Conservation (phyloP, 2,888 invertebrate species). For the Cactoblastis cactorum region DNA sequence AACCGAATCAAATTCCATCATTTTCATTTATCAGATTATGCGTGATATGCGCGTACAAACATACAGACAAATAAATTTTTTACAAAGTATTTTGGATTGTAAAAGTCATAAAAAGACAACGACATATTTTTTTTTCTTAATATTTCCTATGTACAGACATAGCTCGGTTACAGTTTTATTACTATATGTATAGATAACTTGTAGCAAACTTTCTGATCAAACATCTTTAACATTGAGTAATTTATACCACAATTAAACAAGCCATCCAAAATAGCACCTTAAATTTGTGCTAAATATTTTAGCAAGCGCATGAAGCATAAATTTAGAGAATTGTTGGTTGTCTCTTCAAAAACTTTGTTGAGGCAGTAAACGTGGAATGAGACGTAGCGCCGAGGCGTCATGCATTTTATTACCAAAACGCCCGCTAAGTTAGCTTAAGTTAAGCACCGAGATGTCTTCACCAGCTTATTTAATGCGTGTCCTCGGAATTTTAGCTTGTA, state of each 20-base stretch:
- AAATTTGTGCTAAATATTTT: conserved; percentile 22
- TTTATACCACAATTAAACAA: not conserved
- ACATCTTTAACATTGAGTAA: too few relatives aligned
- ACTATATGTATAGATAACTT: too few relatives aligned
- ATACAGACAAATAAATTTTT: too few relatives aligned
- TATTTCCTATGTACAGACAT: too few relatives aligned
- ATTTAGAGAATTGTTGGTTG: conserved; percentile 46
- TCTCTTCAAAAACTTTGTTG: conserved; percentile 41
- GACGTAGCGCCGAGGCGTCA: conserved; percentile 32
- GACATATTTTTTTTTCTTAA: too few relatives aligned
- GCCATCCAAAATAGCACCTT: not conserved
- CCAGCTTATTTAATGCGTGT: conserved; percentile 37
- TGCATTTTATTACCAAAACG: conserved; percentile 39
- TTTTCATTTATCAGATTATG: too few relatives aligned
- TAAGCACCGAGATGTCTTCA: conserved; percentile 37
- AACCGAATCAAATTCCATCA: too few relatives aligned
- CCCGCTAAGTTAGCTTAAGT: conserved; percentile 34
- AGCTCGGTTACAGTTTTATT: too few relatives aligned
- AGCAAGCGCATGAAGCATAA: conserved; percentile 40
- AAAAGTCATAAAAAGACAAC: too few relatives aligned
- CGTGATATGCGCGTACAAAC: too few relatives aligned
- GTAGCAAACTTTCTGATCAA: too few relatives aligned
- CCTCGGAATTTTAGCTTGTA: conserved; percentile 40
- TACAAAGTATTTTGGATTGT: too few relatives aligned
- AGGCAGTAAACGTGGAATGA: conserved; percentile 47